Evolutionary conservation across 2,888 invertebrate genomes (phyloP).

Genomic region (Papilio demoleus): DNA sequence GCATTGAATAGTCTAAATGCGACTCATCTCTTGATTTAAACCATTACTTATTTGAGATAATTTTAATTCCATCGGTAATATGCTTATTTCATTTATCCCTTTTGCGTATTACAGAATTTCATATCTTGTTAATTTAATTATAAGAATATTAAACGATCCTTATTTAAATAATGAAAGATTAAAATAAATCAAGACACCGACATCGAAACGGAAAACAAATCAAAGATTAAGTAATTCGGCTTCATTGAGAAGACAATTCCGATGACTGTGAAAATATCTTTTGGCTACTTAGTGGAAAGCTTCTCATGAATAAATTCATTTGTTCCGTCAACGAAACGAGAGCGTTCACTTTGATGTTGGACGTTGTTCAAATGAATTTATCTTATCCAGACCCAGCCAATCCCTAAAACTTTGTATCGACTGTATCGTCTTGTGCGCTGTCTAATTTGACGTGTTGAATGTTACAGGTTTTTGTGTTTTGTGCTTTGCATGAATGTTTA

Average conservation of each 20-base stretch:
- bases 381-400: constrained; percentile 13
- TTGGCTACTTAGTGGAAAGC: constrained; percentile 39
- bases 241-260: constrained; percentile 2
- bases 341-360: constrained; percentile 29
- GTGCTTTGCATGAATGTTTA: constrained; percentile 39
- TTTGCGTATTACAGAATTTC: background rate
- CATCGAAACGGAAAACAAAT: constrained; percentile 16
- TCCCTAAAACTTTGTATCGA: constrained; percentile 8
- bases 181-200: background rate
- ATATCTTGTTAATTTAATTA: background rate
- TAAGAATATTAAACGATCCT: background rate
- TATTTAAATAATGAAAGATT: background rate
- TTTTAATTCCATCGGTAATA: background rate
- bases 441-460: constrained; percentile 30
- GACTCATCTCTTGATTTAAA: constrained; percentile 2
- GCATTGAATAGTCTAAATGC: constrained; percentile 1
- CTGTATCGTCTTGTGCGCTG: constrained; percentile 18
- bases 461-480: constrained; percentile 37
- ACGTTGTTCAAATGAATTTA: constrained; percentile 36
- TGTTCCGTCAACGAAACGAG: constrained; percentile 29
- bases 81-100: background rate
- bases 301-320: constrained; percentile 42
- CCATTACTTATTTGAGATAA: background rate
- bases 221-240: constrained; percentile 17
- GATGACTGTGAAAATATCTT: constrained; percentile 22